A percentile compares a stretch with the other conserved stretches of the same genome.
Conservation (phyloP, 2,888 invertebrate genomes). For the Anodontia alba region DNA sequence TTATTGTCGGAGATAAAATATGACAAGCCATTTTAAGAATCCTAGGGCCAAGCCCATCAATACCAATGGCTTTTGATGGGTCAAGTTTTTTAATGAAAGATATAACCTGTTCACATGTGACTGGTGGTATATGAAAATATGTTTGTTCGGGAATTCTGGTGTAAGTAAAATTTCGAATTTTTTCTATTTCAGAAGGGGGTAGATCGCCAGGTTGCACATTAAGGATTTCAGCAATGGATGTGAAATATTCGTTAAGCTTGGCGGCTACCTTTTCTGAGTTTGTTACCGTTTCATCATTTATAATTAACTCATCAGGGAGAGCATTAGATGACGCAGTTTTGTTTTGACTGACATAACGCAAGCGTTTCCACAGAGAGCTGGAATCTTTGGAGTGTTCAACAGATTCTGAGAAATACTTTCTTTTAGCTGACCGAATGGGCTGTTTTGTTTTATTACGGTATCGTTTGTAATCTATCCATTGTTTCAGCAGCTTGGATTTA, state of each 20-base stretch:
- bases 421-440: too few relatives aligned
- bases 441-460: too few relatives aligned
- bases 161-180: background rate
- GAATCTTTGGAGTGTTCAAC: too few relatives aligned
- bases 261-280: background rate
- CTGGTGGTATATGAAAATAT: background rate
- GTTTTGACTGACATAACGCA: background rate
- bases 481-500: too few relatives aligned
- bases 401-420: too few relatives aligned
- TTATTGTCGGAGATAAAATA: background rate
- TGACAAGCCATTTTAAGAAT: background rate
- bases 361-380: background rate
- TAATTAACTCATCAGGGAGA: background rate
- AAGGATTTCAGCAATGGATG: background rate
- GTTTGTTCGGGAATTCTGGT: background rate
- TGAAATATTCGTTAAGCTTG: background rate
- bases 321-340: background rate
- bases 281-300: background rate
- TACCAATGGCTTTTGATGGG: background rate
- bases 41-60: background rate
- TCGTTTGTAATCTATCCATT: too few relatives aligned
- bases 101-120: background rate
- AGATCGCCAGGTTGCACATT: background rate
- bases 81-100: background rate
- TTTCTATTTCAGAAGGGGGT: background rate